A percentile compares a stretch with the other conserved stretches of the same genome.
Evolutionary conservation across 2,888 invertebrate species (phyloP).

Genomic region (Amphipoea oculea): DNA sequence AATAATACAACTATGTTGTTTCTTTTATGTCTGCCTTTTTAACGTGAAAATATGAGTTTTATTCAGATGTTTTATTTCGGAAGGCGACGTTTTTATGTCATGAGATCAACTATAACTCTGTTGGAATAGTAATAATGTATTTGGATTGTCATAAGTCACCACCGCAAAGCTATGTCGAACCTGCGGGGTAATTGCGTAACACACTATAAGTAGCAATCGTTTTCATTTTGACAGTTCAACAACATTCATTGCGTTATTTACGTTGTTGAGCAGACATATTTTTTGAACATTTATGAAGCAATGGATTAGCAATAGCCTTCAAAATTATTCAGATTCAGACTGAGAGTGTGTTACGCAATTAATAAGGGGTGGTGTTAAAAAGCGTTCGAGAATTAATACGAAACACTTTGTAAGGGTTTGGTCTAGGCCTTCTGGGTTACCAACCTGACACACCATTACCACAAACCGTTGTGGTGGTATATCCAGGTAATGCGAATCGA

Average conservation of each 20-base stretch:
- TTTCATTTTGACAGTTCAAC: neutral
- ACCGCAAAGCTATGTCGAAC: neutral
- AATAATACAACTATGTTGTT: slow-evolving; percentile 33
- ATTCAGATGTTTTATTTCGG: neutral
- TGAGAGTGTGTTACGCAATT: neutral
- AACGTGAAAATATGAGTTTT: slow-evolving; percentile 1
- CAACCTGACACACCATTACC: neutral
- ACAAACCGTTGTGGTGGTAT: neutral
- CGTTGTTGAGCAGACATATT: neutral
- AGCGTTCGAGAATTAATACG: neutral
- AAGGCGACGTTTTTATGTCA: neutral
- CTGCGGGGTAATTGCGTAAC: neutral
- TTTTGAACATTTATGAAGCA: neutral
- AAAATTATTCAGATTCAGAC: no score
- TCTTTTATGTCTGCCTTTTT: slow-evolving; percentile 39
- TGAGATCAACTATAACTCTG: neutral
- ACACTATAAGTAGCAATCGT: neutral
- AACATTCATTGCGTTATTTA: neutral
- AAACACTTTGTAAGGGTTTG: neutral
- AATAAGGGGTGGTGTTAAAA: neutral
- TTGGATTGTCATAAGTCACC: neutral
- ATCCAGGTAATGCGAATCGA: neutral
- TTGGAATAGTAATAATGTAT: neutral
- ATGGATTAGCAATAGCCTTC: no score
- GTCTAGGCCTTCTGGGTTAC: neutral